Conservation (phyloP, 2,113 vertebrate species). For the Fulmarus glacialis region DNA sequence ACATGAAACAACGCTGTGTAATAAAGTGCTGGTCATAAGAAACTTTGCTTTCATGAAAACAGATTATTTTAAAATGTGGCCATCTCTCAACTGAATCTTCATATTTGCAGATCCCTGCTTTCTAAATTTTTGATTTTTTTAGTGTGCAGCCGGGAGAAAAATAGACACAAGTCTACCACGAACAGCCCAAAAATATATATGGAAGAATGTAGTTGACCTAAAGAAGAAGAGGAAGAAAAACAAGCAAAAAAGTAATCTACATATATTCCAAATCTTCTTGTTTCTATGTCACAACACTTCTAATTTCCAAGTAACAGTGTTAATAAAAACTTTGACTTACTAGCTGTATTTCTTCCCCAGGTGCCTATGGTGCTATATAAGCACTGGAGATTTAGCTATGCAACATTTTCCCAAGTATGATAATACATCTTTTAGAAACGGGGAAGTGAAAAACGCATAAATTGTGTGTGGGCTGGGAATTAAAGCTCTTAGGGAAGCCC, state of each 20-base stretch:
- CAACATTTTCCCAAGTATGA: neutral
- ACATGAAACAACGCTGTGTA: neutral
- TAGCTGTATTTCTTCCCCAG: neutral
- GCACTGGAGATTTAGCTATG: neutral
- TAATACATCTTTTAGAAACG: neutral
- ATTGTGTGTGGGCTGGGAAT: neutral
- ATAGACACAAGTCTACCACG: neutral
- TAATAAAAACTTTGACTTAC: neutral
- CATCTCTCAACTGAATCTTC: neutral
- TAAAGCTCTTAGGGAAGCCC: neutral
- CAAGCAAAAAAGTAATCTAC: neutral
- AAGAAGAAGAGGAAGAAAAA: neutral
- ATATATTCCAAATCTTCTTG: neutral
- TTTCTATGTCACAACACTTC: neutral
- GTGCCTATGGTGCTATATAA: neutral
- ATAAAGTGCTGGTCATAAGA: neutral
- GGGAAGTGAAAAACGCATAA: neutral
- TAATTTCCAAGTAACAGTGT: neutral
- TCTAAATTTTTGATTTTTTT: neutral
- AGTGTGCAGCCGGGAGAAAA: neutral
- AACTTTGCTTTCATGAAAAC: neutral
- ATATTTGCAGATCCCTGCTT: neutral
- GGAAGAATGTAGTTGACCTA: neutral
- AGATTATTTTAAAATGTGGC: neutral
- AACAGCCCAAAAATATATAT: neutral